phyloP scores from a whole-genome alignment of 2,797 vertebrate species.

The Gallinago nigripennis region DNA sequence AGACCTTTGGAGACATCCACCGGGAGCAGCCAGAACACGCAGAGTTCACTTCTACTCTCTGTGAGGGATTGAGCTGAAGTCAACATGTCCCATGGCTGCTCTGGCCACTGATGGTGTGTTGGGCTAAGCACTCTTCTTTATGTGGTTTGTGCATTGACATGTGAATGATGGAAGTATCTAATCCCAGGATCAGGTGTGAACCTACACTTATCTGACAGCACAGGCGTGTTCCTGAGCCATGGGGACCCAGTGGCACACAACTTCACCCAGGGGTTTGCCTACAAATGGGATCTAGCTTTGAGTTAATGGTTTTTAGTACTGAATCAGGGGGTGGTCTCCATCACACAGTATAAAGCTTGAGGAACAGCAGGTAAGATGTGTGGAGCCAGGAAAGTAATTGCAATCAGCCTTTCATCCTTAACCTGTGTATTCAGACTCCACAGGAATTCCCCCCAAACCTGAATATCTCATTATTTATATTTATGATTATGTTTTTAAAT shows the following conservation, averaged over 20 bases:
- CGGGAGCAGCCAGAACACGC: not conserved
- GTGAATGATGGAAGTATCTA: not conserved
- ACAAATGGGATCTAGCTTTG: not conserved
- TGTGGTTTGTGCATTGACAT: not conserved
- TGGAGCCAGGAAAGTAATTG: not conserved
- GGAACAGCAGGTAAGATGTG: not conserved
- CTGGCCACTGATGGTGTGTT: not conserved
- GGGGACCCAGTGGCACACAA: not conserved
- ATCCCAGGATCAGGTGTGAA: not conserved
- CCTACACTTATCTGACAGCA: not conserved
- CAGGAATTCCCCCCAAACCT: not conserved
- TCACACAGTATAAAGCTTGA: not conserved
- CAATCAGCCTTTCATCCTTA: not conserved
- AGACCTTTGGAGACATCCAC: not conserved
- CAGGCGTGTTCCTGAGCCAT: not conserved
- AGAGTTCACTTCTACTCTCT: not conserved
- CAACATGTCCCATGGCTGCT: not conserved
- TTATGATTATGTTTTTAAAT: slow-evolving; percentile 9
- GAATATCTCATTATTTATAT: not conserved
- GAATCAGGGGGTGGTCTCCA: not conserved
- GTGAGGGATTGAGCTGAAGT: not conserved
- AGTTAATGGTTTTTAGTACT: not conserved
- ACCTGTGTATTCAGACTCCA: not conserved
- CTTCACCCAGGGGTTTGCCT: not conserved
- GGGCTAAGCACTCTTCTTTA: not conserved